Conservation (phyloP, 2,888 invertebrate genomes). For the Graphium colonna region DNA sequence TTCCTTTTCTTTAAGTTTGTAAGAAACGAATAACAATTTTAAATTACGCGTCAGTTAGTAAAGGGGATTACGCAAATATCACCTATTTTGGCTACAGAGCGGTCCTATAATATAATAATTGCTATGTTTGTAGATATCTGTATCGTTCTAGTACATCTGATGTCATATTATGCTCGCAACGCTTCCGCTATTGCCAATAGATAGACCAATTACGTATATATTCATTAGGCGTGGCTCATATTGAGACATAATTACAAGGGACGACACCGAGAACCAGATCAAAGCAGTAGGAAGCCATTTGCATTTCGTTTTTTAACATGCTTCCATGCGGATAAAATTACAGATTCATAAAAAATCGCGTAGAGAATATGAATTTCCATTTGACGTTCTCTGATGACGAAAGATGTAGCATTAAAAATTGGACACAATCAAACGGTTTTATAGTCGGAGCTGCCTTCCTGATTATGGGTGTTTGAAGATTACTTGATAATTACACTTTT, state of each 20-base stretch:
- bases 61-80: not conserved
- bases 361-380: not conserved
- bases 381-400: not conserved
- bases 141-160: slow-evolving; percentile 16
- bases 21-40: too few relatives aligned
- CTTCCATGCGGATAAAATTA: not conserved
- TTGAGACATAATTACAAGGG: slow-evolving; percentile 45
- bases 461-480: too few relatives aligned
- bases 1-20: too few relatives aligned
- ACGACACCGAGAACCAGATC: slow-evolving; percentile 43
- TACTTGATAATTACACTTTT: too few relatives aligned
- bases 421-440: not conserved
- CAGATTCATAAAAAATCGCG: not conserved
- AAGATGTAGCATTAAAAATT: not conserved
- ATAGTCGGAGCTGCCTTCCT: not conserved
- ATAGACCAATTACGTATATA: slow-evolving; percentile 50
- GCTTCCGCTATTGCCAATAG: slow-evolving; percentile 43
- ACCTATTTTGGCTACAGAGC: not conserved
- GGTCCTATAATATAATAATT: slow-evolving; percentile 7
- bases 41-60: too few relatives aligned
- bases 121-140: not conserved
- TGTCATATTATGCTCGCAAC: slow-evolving; percentile 29
- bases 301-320: slow-evolving; percentile 15
- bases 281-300: slow-evolving; percentile 37
- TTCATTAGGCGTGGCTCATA: slow-evolving; percentile 42